A percentile compares a stretch with the other conserved stretches of the same genome.
phyloP scores from a whole-genome alignment of 2,113 vertebrate genomes.

The Campylorhamphus procurvoides region DNA sequence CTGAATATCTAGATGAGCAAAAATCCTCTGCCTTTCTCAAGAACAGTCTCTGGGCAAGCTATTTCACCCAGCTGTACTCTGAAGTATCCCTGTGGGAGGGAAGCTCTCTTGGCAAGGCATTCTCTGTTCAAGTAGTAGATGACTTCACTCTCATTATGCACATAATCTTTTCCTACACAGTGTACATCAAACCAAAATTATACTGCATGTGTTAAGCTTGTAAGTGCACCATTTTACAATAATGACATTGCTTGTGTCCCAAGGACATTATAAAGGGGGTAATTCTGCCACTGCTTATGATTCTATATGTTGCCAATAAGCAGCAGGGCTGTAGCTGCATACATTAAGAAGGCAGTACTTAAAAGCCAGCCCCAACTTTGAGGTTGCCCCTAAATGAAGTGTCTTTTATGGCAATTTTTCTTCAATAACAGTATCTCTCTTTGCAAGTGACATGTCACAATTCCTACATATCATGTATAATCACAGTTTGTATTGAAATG shows the following conservation, averaged over 20 bases:
- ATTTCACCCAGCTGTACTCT: neutral
- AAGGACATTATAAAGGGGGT: neutral
- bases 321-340: neutral
- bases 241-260: constrained; percentile 10
- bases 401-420: neutral
- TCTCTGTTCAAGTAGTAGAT: constrained; percentile 25
- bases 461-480: neutral
- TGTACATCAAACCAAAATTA: constrained; percentile 54
- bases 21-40: neutral
- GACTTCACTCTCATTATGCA: constrained; percentile 55
- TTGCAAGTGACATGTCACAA: neutral
- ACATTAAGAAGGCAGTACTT: neutral
- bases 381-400: neutral
- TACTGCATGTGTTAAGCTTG: constrained; percentile 36
- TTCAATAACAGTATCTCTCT: neutral
- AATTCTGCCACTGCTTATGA: constrained; percentile 31
- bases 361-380: neutral
- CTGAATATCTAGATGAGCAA: neutral
- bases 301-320: neutral
- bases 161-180: constrained; percentile 57
- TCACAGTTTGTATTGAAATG: neutral
- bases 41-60: neutral
- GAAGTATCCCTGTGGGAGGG: constrained; percentile 7
- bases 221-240: constrained; percentile 36
- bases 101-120: constrained; percentile 6